Percentiles rank a stretch among this genome's conserved stretches.
Evolutionary conservation across 2,797 vertebrate species (phyloP).

Genomic region (Gambelia wislizenii): DNA sequence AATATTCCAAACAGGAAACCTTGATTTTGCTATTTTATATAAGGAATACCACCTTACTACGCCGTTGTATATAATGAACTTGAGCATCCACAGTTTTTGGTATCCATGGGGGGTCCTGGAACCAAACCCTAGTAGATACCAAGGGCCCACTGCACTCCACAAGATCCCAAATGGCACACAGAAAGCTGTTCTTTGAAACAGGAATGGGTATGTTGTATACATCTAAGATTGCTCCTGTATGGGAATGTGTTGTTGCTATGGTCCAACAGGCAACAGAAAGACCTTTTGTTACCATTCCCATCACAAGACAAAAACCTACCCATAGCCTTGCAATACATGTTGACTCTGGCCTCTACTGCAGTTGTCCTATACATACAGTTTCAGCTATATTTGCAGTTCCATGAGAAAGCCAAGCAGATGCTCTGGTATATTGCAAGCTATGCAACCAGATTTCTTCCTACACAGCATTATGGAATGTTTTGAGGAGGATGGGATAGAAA

Average conservation of each 20-base stretch:
- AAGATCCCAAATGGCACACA: background rate
- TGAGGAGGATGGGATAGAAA: background rate
- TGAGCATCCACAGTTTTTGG: too few species aligned
- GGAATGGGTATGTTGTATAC: background rate
- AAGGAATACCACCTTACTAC: too few species aligned
- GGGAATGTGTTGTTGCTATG: background rate
- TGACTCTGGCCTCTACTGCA: background rate
- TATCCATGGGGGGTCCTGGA: too few species aligned
- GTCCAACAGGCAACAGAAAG: too few species aligned
- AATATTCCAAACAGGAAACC: too few species aligned
- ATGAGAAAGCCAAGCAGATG: background rate
- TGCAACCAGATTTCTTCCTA: accelerated
- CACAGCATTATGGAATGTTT: background rate
- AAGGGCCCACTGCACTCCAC: too few species aligned
- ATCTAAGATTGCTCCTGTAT: background rate
- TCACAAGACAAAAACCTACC: background rate
- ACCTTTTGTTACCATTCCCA: background rate
- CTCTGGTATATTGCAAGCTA: background rate
- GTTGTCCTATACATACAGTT: background rate
- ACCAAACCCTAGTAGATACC: too few species aligned
- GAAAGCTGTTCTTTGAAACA: background rate
- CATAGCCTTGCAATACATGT: too few species aligned
- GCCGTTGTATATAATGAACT: too few species aligned
- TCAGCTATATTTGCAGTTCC: background rate
- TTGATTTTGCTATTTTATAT: too few species aligned